A percentile compares a stretch with the other conserved stretches of the same genome.
Evolutionary conservation across 2,888 invertebrate genomes (phyloP).

Genomic region (Callinectes sapidus): DNA sequence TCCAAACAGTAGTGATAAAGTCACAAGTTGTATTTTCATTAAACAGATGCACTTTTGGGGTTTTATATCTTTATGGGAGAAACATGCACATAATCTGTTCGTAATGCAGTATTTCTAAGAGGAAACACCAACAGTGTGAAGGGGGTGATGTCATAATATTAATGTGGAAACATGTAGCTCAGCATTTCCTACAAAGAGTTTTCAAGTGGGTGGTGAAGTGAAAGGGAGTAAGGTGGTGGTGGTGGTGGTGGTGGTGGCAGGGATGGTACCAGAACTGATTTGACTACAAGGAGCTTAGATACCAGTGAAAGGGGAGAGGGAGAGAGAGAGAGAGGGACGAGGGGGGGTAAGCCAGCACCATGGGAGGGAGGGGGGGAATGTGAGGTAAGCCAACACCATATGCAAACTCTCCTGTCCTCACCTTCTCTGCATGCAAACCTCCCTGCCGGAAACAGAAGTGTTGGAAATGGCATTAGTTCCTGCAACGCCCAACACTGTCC

Average conservation of each 20-base stretch:
- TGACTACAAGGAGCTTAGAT: background rate
- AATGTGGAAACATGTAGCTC: constrained; percentile 2
- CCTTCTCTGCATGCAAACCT: constrained; percentile 70
- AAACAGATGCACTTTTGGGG: background rate
- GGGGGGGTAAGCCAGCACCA: background rate
- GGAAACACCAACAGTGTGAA: background rate
- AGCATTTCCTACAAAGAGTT: background rate
- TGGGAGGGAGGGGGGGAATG: constrained; percentile 12
- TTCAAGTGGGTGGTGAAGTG: background rate
- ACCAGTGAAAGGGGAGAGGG: background rate
- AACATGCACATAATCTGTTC: background rate
- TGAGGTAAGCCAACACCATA: constrained; percentile 3
- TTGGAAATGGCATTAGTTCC: constrained; percentile 58
- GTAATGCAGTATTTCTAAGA: background rate
- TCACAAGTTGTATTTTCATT: background rate
- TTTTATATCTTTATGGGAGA: background rate
- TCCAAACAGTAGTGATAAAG: background rate
- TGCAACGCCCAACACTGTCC: constrained; percentile 11
- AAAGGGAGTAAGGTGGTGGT: background rate
- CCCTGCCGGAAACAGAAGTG: constrained; percentile 55
- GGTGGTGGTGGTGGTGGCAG: background rate
- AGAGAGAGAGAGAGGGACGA: background rate
- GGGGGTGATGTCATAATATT: background rate
- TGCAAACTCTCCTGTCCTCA: constrained; percentile 57
- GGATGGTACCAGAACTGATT: background rate